Percentiles rank a stretch among this genome's conserved stretches.
phyloP scores from a whole-genome alignment of 2,797 vertebrate genomes.

The Semotilus atromaculatus region DNA sequence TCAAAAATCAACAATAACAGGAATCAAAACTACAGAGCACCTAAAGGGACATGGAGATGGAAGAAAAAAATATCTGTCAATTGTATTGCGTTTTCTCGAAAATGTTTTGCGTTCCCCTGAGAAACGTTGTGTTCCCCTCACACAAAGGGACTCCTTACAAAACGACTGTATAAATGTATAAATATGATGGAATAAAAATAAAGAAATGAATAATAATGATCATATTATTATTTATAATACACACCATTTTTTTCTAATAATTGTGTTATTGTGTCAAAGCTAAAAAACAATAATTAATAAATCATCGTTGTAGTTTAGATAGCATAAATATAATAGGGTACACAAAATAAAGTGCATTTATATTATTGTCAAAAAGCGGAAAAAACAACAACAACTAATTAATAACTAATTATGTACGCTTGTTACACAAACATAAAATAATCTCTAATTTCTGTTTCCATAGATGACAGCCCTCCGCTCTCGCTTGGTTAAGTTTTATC shows the following conservation, averaged over 20 bases:
- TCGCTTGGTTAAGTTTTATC: constrained; percentile 27
- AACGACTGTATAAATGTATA: not conserved
- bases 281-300: not conserved
- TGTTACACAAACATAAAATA: not conserved
- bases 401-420: not conserved
- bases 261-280: not conserved
- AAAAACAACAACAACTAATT: not conserved
- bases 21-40: not conserved
- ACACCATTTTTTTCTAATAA: not conserved
- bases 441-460: not conserved
- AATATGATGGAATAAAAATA: not conserved
- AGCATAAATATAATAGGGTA: not conserved
- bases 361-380: not conserved
- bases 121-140: no score
- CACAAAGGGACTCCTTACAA: not conserved
- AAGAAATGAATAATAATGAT: not conserved
- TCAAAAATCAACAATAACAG: not conserved
- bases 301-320: not conserved
- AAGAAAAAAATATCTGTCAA: no score
- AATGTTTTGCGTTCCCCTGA: no score
- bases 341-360: not conserved
- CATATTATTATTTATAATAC: not conserved
- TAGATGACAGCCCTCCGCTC: constrained; percentile 6
- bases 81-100: no score
- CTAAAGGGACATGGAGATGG: no score